Base-by-base conservation (phyloP, 2,113 vertebrate species). In the Thamnaconus septentrionalis region DNA sequence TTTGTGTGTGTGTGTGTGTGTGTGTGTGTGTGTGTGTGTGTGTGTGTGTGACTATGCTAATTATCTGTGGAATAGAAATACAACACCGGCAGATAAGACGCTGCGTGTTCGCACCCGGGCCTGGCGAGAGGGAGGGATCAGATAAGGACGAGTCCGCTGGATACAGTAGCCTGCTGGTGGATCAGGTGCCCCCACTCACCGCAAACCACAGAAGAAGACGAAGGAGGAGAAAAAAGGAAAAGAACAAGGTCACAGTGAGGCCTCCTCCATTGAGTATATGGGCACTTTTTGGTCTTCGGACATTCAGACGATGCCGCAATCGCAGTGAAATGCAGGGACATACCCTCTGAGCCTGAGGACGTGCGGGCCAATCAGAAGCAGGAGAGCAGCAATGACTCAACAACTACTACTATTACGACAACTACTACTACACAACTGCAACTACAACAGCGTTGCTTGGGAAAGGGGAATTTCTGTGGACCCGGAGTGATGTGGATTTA, bases 11-110 rank as follows among this genome's bases (percentile, higher is more conserved):
- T 76, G 73, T 78, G 65, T 85, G 78, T 66, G 70, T 83, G 82
- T 78, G 68, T 76, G 69, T 84, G 82, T 76, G 73, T 61, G 58
- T 78, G 65, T 78, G 69, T 84, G 82, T 76, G 71, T 59, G 59
- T 41, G 12, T 78, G 63, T 84, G 78, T 64, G 69, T 82, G 82
- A 88, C 71, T 83, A 85, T 85, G 86, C 83, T 86, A 88, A 88
- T 87, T 73, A 80, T 76, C 64, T 64, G 52, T 60, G 69, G 71
- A 85, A 73, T 72, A 80, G 83, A 88, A 90, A 88, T 71, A 73
- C 80, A 84, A 89, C 83, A 85, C 86, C 68, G 4, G 4, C 11
- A 83, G 86, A 87, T 85, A 86, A 86, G 78, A 71, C 41, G 69
- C 73, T 80, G 83, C 74, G 78, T 81, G 82, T 85, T 84, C 78